Conservation (phyloP, 2,797 vertebrate genomes). For the Xiphophorus birchmanni region DNA sequence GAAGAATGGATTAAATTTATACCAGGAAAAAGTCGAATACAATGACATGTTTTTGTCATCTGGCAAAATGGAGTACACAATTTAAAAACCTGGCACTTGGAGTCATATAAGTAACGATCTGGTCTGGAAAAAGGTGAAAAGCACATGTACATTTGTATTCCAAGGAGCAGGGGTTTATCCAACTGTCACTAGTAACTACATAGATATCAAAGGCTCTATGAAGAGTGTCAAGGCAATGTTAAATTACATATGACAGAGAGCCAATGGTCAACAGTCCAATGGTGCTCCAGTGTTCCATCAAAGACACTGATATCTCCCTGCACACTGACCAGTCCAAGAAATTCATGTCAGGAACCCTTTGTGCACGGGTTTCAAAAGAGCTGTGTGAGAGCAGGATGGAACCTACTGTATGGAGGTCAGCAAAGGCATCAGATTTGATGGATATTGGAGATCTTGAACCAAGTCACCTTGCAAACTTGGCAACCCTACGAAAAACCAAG, state of each 20-base stretch:
- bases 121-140: not conserved
- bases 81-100: not conserved
- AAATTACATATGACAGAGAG: slow-evolving; percentile 1
- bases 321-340: too few relatives aligned
- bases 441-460: not conserved
- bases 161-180: too few relatives aligned
- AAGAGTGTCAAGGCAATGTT: not conserved
- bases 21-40: not conserved
- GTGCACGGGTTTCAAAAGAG: too few relatives aligned
- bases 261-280: not conserved
- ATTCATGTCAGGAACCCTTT: too few relatives aligned
- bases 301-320: too few relatives aligned
- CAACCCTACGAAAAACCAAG: too few relatives aligned
- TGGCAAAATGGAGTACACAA: too few relatives aligned
- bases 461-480: not conserved
- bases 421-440: too few relatives aligned
- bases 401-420: too few relatives aligned
- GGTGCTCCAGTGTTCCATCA: not conserved
- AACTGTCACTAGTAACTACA: not conserved
- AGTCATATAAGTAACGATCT: not conserved
- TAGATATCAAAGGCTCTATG: too few relatives aligned
- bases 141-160: not conserved
- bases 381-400: too few relatives aligned
- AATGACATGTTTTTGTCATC: too few relatives aligned
- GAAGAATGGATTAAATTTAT: not conserved